These are phyloP conservation scores for Xyrichtys novacula DNA, from an alignment of 2,797 vertebrate species.

Conservation along the genomic window DNA sequence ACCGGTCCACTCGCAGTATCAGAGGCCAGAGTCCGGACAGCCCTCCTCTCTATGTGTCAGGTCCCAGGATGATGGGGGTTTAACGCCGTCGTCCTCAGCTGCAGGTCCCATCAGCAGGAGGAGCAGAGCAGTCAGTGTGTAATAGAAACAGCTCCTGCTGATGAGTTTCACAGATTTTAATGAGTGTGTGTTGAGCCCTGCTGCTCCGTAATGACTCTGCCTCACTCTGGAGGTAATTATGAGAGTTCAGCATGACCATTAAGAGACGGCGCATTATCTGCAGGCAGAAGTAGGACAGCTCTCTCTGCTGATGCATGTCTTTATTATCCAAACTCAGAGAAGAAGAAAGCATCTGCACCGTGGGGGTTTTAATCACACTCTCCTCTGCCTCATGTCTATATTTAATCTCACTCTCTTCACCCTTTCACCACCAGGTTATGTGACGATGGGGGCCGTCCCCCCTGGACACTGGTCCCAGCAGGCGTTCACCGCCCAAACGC, in stretches of 20 bases:
- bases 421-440: conserved; percentile 88
- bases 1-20: too few species aligned
- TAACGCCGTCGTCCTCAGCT: conserved; percentile 50
- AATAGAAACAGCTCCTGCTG: conserved; percentile 62
- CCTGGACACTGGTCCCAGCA: conserved; percentile 98
- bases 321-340: not conserved
- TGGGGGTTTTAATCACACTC: conserved; percentile 27
- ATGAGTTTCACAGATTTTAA: conserved; percentile 75
- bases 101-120: conserved; percentile 40
- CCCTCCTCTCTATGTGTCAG: too few species aligned
- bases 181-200: conserved; percentile 64
- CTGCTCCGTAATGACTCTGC: conserved; percentile 69
- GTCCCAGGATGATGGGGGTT: conserved; percentile 17
- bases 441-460: conserved; percentile 98
- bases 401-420: not conserved
- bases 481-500: conserved; percentile 91
- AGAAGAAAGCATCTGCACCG: conserved; percentile 3
- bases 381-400: not conserved
- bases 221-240: conserved; percentile 77
- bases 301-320: conserved; percentile 66
- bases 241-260: conserved; percentile 73
- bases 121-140: conserved; percentile 41
- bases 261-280: conserved; percentile 75
- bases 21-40: too few species aligned
- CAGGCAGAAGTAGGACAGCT: conserved; percentile 74